These are phyloP conservation scores for Acridotheres tristis DNA, from an alignment of 2,797 vertebrate genomes.

Conservation along the genomic window DNA sequence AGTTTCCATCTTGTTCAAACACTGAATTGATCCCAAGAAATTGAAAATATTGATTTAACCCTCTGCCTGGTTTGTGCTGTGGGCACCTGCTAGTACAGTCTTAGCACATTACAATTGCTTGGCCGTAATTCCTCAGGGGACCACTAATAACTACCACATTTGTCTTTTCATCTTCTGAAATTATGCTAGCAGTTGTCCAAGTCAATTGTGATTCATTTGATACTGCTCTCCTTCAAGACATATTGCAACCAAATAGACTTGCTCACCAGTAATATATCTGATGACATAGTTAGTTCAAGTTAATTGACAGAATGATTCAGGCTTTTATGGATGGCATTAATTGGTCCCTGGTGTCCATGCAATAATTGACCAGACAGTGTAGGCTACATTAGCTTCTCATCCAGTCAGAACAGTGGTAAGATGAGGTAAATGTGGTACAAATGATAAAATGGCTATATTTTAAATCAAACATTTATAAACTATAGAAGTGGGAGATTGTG, in stretches of 20 bases:
- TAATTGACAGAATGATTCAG: conserved; percentile 99
- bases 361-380: conserved; percentile 85
- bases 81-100: conserved; percentile 87
- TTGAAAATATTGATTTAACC: conserved; percentile 99
- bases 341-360: conserved; percentile 91
- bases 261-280: conserved; percentile 93
- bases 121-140: conserved; percentile 91
- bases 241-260: conserved; percentile 89
- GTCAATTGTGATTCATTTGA: conserved; percentile 89
- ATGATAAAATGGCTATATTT: conserved; percentile 88
- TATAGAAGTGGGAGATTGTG: conserved; percentile 62
- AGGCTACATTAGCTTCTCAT: conserved; percentile 81
- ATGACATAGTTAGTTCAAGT: conserved; percentile 94
- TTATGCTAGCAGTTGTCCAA: conserved; percentile 92
- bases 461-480: conserved; percentile 81
- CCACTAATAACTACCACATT: conserved; percentile 92
- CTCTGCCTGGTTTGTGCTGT: conserved; percentile 87
- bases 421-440: conserved; percentile 84
- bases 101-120: conserved; percentile 93
- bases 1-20: conserved; percentile 93
- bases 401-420: conserved; percentile 76
- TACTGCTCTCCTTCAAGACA: conserved; percentile 86
- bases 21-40: conserved; percentile 97
- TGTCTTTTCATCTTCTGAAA: conserved; percentile 91
- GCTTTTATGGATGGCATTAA: conserved; percentile 92